Evolutionary conservation across 2,797 vertebrate genomes (phyloP).

Genomic region (Aphelocoma californica): DNA sequence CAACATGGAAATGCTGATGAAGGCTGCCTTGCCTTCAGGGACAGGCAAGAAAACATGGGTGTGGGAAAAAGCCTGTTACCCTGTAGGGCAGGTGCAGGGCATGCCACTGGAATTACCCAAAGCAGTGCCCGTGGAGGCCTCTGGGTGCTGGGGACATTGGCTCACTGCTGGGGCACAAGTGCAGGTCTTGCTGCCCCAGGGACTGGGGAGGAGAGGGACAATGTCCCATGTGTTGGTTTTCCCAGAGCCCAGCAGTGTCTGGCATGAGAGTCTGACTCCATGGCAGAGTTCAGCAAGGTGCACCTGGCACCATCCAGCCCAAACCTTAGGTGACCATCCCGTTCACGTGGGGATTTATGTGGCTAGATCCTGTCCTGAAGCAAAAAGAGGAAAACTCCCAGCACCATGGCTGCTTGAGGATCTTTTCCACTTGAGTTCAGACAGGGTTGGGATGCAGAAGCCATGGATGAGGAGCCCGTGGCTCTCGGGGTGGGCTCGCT

Average conservation of each 20-base stretch:
- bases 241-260: neutral
- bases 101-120: conserved; percentile 29
- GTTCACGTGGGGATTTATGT: rapidly evolving
- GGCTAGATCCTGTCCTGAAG: neutral
- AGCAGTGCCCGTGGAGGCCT: neutral
- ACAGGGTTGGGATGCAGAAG: neutral
- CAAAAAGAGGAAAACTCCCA: neutral
- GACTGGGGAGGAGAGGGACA: neutral
- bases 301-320: neutral
- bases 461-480: rapidly evolving
- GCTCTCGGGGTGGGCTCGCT: rapidly evolving
- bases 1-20: conserved; percentile 48
- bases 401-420: neutral
- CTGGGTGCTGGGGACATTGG: neutral
- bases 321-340: neutral
- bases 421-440: neutral
- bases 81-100: conserved; percentile 25
- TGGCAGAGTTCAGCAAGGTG: neutral
- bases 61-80: conserved; percentile 44
- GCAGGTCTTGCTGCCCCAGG: neutral
- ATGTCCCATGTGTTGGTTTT: neutral
- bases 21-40: conserved; percentile 48
- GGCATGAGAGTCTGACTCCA: rapidly evolving
- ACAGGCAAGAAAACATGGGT: conserved; percentile 21
- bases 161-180: neutral